A percentile compares a stretch with the other conserved stretches of the same genome.
phyloP scores from a whole-genome alignment of 2,797 vertebrate species.

The Lutra lutra region DNA sequence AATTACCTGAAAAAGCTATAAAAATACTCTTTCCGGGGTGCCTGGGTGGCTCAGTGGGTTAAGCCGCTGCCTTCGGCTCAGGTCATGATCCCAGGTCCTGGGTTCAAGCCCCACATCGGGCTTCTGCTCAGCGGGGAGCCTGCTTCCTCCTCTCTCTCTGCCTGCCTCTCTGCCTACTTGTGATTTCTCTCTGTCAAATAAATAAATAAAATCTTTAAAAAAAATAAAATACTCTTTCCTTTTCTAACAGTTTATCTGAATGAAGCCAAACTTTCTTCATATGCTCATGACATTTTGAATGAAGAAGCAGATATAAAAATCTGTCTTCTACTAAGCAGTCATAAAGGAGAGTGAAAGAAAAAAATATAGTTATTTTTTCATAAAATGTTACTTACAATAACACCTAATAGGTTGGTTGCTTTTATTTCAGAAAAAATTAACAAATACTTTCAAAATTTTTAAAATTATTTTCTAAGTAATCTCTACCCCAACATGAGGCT shows the following conservation, averaged over 20 bases:
- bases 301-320: background rate
- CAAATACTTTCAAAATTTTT: background rate
- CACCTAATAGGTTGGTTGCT: background rate
- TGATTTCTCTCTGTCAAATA: too few relatives aligned
- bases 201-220: too few relatives aligned
- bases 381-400: background rate
- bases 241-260: background rate
- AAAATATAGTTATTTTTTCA: background rate
- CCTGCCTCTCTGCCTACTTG: too few relatives aligned
- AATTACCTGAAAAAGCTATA: background rate
- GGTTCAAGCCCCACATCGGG: too few relatives aligned
- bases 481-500: background rate
- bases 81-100: too few relatives aligned
- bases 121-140: too few relatives aligned
- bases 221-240: background rate
- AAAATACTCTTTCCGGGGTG: background rate
- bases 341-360: background rate
- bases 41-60: too few relatives aligned
- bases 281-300: background rate
- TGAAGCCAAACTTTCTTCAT: background rate
- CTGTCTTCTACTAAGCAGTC: background rate
- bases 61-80: too few relatives aligned
- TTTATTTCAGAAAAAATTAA: background rate
- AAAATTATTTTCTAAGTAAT: background rate
- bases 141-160: too few relatives aligned